Evolutionary conservation across 1,140 invertebrate species (phyloP).

Genomic region (Cepaea nemoralis): DNA sequence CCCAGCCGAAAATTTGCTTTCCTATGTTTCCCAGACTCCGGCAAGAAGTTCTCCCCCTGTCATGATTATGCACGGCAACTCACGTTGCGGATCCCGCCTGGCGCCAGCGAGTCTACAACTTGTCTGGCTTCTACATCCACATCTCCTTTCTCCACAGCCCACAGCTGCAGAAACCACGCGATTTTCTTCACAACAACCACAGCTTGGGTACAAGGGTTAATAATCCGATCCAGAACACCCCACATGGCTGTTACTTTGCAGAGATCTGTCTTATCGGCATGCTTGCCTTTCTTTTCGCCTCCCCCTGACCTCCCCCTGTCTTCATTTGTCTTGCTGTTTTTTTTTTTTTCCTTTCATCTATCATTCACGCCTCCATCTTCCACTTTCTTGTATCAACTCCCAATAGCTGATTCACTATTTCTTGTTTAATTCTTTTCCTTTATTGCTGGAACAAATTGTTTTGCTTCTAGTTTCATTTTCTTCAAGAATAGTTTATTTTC

Average conservation of each 20-base stretch:
- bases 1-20: not conserved
- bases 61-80: not conserved
- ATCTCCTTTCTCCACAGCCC: conserved; percentile 2
- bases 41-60: not conserved
- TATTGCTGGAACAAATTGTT: too few relatives aligned
- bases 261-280: not conserved
- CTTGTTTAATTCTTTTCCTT: too few relatives aligned
- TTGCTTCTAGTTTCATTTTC: too few relatives aligned
- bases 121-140: conserved; percentile 22
- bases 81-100: conserved; percentile 16
- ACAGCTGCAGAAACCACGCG: not conserved
- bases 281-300: too few relatives aligned
- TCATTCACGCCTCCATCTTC: not conserved
- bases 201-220: not conserved
- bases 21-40: not conserved
- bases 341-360: not conserved
- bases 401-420: not conserved
- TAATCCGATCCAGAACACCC: not conserved
- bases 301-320: too few relatives aligned
- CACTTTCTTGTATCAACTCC: not conserved
- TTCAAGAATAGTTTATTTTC: too few relatives aligned
- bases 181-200: conserved; percentile 2
- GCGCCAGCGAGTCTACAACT: conserved; percentile 14
- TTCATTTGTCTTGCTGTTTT: too few relatives aligned
- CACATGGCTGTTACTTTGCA: conserved; percentile 3